Base-by-base conservation (phyloP, 2,888 invertebrate species). In the Eupithecia inturbata region DNA sequence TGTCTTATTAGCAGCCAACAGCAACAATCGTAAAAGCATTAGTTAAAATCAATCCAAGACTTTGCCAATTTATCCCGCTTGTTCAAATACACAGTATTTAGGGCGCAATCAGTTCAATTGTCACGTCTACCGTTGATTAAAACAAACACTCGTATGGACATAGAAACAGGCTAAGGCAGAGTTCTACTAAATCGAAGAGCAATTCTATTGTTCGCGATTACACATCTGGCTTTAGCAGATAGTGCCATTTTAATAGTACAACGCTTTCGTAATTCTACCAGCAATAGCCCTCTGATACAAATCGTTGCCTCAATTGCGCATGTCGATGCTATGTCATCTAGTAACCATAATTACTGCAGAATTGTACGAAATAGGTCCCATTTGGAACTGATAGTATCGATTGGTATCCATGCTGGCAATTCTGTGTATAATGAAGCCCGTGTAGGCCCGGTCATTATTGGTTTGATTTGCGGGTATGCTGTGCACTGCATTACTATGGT, bases 341-440 rank as follows among this genome's bases (percentile, higher is more conserved):
- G 77, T 72, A 70, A 73, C 76, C 74, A 41, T 80, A 77, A 77
- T 79, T 77, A 77, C 75, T 67, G 73, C 69, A 71, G 75, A 80
- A 77, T 78, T 49, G 72, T 72, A 75, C 76, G 19, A 70, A 77
- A 77, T 77, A 70, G 70, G 71, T 57, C 77, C 72, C 45, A 76
- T 77, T 80, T 73, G 75, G 75, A 77, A 77, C 75, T 73, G 78
- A 71, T 68, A 31, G 71, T 73, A 74, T 70, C 72, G 75, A 75
- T 68, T 68, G 28, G 74, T 74, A 69, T 73, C 75, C 69, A 75
- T 76, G 80, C 75, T 64, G 41, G 79, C 77, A 80, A 79, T 82
- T 83, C 81, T 69, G 80, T 78, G 81, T 78, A 80, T 83, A 83
- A 82, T 78, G 81, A 76, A 79, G 83, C 79, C 80, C 80, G 83